These are phyloP conservation scores for Caiman crocodilus DNA, from an alignment of 2,797 vertebrate species.

Conservation along the genomic window DNA sequence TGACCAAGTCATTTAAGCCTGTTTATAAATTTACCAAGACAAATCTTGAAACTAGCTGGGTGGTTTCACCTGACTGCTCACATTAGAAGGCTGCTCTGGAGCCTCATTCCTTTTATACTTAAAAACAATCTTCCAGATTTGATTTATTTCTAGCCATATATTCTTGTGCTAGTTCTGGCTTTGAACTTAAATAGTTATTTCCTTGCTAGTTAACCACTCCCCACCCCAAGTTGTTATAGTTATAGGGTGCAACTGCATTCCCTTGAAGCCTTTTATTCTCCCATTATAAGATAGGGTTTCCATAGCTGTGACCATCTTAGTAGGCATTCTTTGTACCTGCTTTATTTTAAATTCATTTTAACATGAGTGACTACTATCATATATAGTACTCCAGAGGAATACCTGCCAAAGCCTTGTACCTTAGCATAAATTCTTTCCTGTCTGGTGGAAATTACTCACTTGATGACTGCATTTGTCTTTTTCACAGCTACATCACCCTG, in stretches of 20 bases:
- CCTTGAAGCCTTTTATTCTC: not conserved
- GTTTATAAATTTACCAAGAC: not conserved
- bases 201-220: not conserved
- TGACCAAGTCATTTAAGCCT: not conserved
- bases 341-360: slow-evolving; percentile 53
- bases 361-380: not conserved
- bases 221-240: too few species aligned
- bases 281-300: not conserved
- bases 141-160: not conserved
- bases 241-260: not conserved
- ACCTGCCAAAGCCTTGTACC: slow-evolving; percentile 21
- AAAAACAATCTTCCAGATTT: too few species aligned
- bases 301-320: not conserved
- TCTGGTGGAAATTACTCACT: slow-evolving; percentile 24
- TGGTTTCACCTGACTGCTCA: not conserved
- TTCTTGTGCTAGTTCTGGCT: accelerated
- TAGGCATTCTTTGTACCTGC: slow-evolving; percentile 3
- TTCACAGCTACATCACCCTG: not conserved
- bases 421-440: not conserved
- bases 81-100: not conserved
- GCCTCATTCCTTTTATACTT: too few species aligned
- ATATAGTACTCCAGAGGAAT: slow-evolving; percentile 4
- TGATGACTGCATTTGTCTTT: not conserved
- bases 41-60: not conserved
- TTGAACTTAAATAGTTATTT: not conserved